Percentiles rank a stretch among this genome's conserved stretches.
These are phyloP conservation scores for Drosophila cracens DNA, from an alignment of 2,888 invertebrate species.

Conservation along the genomic window DNA sequence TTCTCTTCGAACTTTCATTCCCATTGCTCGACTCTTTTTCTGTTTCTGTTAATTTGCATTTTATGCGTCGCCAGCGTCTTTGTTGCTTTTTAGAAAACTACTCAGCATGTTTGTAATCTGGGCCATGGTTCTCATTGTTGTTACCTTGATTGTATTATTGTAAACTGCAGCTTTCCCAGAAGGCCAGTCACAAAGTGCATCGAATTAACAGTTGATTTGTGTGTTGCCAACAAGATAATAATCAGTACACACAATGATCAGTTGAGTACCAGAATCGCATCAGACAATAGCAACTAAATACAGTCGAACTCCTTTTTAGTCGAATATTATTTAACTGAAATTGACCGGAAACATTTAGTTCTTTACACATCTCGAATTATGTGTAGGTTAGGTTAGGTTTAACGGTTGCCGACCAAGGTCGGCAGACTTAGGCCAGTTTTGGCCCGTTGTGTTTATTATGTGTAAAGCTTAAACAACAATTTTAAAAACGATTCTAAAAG, in stretches of 20 bases:
- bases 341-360: background rate
- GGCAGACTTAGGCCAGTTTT: too few species aligned
- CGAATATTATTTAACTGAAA: background rate
- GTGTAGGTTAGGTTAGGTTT: background rate
- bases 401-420: too few species aligned
- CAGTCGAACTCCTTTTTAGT: background rate
- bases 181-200: conserved; percentile 1
- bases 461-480: background rate
- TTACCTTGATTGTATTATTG: conserved; percentile 16
- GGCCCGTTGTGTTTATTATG: too few species aligned
- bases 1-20: conserved; percentile 73
- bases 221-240: conserved; percentile 12
- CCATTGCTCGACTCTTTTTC: conserved; percentile 55
- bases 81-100: conserved; percentile 47
- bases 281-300: conserved; percentile 19
- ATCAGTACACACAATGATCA: conserved; percentile 49
- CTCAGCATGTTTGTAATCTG: conserved; percentile 23
- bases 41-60: conserved; percentile 68
- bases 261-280: conserved; percentile 5
- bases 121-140: conserved; percentile 27
- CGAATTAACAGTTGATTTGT: conserved; percentile 6
- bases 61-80: conserved; percentile 48
- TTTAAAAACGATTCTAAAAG: fast-evolving
- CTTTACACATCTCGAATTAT: background rate
- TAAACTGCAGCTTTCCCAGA: conserved; percentile 6